phyloP scores from a whole-genome alignment of 2,113 vertebrate genomes.

The Dicaeum eximium region DNA sequence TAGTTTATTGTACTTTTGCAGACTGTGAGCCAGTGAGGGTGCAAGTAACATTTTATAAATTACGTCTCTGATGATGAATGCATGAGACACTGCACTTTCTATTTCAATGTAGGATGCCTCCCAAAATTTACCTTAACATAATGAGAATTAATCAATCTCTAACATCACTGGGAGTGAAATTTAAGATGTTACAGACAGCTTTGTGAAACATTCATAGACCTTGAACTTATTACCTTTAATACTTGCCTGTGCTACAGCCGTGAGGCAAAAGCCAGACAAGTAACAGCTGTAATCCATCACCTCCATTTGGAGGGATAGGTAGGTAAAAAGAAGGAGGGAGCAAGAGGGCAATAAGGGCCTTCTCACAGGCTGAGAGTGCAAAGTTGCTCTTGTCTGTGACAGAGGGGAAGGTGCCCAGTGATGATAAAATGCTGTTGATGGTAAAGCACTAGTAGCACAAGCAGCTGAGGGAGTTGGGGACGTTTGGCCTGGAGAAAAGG shows the following conservation, averaged over 20 bases:
- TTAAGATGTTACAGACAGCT: neutral
- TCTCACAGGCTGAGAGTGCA: neutral
- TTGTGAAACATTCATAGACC: neutral
- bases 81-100: neutral
- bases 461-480: neutral
- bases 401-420: neutral
- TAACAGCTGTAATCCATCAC: neutral
- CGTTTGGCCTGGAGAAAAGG: neutral
- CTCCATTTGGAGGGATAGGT: neutral
- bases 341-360: neutral
- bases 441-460: neutral
- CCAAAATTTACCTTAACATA: neutral
- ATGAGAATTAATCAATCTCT: neutral
- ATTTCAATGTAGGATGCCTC: neutral
- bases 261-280: neutral
- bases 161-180: neutral
- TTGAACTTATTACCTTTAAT: neutral
- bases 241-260: neutral
- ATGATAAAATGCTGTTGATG: neutral
- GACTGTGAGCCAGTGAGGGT: neutral
- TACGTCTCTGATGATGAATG: neutral
- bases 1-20: neutral
- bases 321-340: neutral
- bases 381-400: neutral
- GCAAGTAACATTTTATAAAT: neutral